Evolutionary conservation across 2,113 vertebrate species (phyloP).

Genomic region (Tor tambroides): DNA sequence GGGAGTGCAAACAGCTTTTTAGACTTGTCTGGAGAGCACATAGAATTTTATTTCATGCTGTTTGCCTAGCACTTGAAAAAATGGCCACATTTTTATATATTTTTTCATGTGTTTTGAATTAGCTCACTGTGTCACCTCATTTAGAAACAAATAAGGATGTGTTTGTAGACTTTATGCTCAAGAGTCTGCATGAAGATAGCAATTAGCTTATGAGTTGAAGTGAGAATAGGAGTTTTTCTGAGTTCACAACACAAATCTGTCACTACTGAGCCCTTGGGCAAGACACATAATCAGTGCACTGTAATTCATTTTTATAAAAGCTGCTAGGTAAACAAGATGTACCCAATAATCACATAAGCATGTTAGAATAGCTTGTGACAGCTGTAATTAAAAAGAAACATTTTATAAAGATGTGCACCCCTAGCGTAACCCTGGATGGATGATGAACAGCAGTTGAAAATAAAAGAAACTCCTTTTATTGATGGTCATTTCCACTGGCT

Average conservation of each 20-base stretch:
- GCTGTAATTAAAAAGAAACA: background rate
- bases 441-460: background rate
- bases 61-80: background rate
- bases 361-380: background rate
- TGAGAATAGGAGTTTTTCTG: background rate
- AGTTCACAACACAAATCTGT: constrained; percentile 9
- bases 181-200: background rate
- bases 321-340: background rate
- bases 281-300: too few species aligned
- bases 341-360: background rate
- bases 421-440: too few species aligned
- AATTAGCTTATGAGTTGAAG: background rate
- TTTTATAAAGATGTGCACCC: background rate
- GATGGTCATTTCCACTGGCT: background rate
- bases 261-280: background rate
- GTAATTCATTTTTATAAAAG: background rate
- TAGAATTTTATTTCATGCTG: background rate
- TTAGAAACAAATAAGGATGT: constrained; percentile 15
- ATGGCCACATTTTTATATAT: background rate
- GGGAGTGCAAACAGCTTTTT: background rate
- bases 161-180: background rate
- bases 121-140: background rate
- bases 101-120: background rate
- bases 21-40: background rate
- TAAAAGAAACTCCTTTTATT: background rate